Conservation (phyloP, 2,797 vertebrate genomes). For the Notoglanidium macrostoma region DNA sequence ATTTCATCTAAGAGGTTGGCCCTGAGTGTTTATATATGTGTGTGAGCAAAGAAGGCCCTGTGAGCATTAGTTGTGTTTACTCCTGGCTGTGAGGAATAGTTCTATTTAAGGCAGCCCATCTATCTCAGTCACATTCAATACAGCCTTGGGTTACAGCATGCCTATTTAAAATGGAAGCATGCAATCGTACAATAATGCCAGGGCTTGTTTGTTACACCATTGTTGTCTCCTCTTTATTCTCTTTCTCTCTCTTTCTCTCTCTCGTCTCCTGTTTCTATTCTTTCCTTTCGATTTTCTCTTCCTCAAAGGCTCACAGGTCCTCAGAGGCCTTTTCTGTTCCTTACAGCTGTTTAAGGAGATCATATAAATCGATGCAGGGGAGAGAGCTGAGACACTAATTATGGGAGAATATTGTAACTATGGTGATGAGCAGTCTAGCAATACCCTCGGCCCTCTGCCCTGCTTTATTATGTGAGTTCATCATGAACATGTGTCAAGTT, state of each 20-base stretch:
- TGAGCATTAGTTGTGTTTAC: slow-evolving; percentile 66
- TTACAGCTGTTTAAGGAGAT: slow-evolving; percentile 60
- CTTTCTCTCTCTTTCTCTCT: slow-evolving; percentile 22
- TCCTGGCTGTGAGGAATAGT: slow-evolving; percentile 66
- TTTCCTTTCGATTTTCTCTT: slow-evolving; percentile 43
- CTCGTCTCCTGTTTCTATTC: slow-evolving; percentile 24
- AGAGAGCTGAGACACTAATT: slow-evolving; percentile 57
- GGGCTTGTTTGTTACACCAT: slow-evolving; percentile 61
- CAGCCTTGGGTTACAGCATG: slow-evolving; percentile 52
- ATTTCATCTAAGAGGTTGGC: slow-evolving; percentile 17
- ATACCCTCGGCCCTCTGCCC: slow-evolving; percentile 45
- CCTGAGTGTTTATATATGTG: not conserved
- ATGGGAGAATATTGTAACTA: slow-evolving; percentile 60
- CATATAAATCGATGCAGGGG: slow-evolving; percentile 59
- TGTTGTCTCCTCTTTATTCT: slow-evolving; percentile 49
- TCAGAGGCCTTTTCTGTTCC: slow-evolving; percentile 54
- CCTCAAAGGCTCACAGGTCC: slow-evolving; percentile 45
- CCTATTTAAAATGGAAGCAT: slow-evolving; percentile 67
- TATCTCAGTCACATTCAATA: slow-evolving; percentile 69
- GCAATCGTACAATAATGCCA: slow-evolving; percentile 58
- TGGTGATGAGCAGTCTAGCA: slow-evolving; percentile 56
- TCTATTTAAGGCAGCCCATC: slow-evolving; percentile 70
- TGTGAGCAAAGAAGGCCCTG: slow-evolving; percentile 51
- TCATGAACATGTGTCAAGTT: slow-evolving; percentile 58
- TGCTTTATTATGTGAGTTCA: slow-evolving; percentile 58